Evolutionary conservation across 1,140 invertebrate genomes (phyloP), one percentile per base, ranked within the genome.

Genomic region (Lepidurus apus): DNA sequence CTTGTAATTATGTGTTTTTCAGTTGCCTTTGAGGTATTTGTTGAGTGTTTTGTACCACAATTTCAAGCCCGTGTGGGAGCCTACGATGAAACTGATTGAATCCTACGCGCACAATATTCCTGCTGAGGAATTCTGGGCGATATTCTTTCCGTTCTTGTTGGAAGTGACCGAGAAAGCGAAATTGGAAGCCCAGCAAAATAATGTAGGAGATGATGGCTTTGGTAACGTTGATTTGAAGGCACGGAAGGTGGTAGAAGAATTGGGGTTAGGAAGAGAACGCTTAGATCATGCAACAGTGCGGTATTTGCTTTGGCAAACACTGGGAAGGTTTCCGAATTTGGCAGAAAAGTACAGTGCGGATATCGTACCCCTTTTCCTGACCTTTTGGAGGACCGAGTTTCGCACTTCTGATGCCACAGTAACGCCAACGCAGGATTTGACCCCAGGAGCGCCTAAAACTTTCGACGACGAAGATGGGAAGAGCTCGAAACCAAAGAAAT

Each of bases 11-110:
- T 77, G 80, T 47, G 21, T 21, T 89, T 82, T 83, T 10, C 82
- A 89, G 82, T 85, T 89, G 74, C 89, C 91, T 0, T 82, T 97
- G 3, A 87, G 90, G 76, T 95, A 93, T 83, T 87, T 96, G 78
- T 87, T 97, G 8, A 94, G 95, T 8, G 88, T 90, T 79, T 85
- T 97, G 4, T 95, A 93, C 84, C 86, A 93, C 4, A 97, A 97
- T 84, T 97, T 97, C 81, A 92, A 92, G 82, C 85, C 95, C 26
- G 82, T 98, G 0, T 98, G 95, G 95, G 90, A 93, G 74, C 93
- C 94, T n/a, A 86, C 93, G 0, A 85, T 87, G 8, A 89, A 91
- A 82, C 87, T 95, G 24, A 90, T 97, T 76, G 86, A 90, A 4
- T 88, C 90, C 8, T 93, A 93, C 83, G 92, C 92, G 0, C 87